phyloP scores from a whole-genome alignment of 2,113 vertebrate species.

The Tyto alba region DNA sequence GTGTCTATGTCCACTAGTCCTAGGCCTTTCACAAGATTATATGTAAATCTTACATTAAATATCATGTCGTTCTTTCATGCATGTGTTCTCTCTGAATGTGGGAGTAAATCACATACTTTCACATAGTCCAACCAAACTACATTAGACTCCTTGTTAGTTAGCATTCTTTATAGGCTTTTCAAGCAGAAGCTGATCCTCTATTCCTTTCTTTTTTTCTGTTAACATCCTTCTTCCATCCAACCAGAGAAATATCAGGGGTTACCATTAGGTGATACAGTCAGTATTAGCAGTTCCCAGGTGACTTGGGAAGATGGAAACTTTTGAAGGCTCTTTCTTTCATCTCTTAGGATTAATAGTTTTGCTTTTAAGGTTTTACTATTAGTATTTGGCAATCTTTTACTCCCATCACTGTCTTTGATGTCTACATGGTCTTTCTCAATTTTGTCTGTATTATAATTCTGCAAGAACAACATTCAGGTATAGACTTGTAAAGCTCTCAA shows the following conservation, averaged over 20 bases:
- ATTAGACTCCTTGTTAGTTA: neutral
- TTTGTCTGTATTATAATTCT: neutral
- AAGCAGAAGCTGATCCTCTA: neutral
- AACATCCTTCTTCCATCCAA: neutral
- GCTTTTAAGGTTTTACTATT: neutral
- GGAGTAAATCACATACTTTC: neutral
- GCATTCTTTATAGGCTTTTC: neutral
- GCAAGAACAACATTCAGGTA: neutral
- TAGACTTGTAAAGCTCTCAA: neutral
- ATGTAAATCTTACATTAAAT: neutral
- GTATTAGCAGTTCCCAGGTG: neutral
- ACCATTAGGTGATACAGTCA: neutral
- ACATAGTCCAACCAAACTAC: neutral
- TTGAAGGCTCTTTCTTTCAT: neutral
- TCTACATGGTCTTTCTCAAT: neutral
- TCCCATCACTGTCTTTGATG: neutral
- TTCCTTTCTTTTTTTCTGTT: neutral
- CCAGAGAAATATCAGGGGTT: neutral
- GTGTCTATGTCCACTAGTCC: neutral
- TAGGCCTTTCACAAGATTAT: neutral
- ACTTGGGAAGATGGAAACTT: neutral
- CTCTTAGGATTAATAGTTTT: neutral
- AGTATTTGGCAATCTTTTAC: neutral
- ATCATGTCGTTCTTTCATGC: neutral
- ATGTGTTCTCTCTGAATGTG: neutral